phyloP scores from a whole-genome alignment of 2,888 invertebrate genomes.

The Drosophila falleni region DNA sequence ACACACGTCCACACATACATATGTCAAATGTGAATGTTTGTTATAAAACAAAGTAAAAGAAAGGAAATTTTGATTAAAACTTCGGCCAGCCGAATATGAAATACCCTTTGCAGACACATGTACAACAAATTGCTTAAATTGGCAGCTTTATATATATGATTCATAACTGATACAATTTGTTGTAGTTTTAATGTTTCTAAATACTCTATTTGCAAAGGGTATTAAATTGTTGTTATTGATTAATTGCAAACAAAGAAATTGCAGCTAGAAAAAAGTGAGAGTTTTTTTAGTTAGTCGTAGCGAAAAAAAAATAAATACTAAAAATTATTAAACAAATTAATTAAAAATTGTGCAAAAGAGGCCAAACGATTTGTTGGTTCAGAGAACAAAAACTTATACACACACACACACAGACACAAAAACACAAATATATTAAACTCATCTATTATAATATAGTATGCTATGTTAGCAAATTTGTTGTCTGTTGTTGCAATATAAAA shows the following conservation, averaged over 20 bases:
- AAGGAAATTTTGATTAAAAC: constrained; percentile 1
- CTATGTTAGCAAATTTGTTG: constrained; percentile 77
- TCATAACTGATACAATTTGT: background rate
- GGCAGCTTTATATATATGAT: constrained; percentile 4
- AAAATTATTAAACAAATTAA: constrained; percentile 7
- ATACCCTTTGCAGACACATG: constrained; percentile 47
- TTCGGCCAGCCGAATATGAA: constrained; percentile 38
- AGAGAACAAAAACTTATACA: constrained; percentile 66
- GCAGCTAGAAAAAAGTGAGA: constrained; percentile 43
- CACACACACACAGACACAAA: constrained; percentile 48
- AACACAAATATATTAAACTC: constrained; percentile 40
- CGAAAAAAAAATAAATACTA: constrained; percentile 10
- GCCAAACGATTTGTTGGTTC: constrained; percentile 75
- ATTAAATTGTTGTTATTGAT: constrained; percentile 31
- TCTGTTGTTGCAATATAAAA: constrained; percentile 60
- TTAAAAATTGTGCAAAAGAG: constrained; percentile 32
- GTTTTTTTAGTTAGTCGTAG: constrained; percentile 47
- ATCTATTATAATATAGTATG: constrained; percentile 49
- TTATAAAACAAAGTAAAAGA: constrained; percentile 64
- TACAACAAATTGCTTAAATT: background rate
- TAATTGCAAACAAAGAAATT: constrained; percentile 10
- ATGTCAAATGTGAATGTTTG: constrained; percentile 63
- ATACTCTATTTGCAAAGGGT: constrained; percentile 31
- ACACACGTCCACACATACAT: constrained; percentile 27
- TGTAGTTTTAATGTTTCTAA: background rate